phyloP scores from a whole-genome alignment of 2,797 vertebrate species.

The Cephalopachus bancanus region DNA sequence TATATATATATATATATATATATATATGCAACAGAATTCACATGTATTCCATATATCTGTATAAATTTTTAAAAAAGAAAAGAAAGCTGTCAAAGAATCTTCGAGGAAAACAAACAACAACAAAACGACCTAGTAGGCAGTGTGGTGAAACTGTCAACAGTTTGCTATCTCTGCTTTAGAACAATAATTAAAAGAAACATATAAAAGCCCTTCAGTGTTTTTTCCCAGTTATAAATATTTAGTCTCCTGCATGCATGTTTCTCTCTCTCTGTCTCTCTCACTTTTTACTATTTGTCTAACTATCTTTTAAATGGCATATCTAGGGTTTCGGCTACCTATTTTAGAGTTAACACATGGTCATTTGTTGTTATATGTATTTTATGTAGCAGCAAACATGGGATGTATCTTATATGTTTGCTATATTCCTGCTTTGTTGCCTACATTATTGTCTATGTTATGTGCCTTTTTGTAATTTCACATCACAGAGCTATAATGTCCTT shows the following conservation, averaged over 20 bases:
- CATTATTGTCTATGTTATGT: background rate
- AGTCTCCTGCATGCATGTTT: background rate
- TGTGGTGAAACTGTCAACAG: background rate
- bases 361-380: background rate
- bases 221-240: slow-evolving; percentile 4
- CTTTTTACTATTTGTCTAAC: background rate
- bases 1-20: background rate
- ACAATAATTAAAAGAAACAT: background rate
- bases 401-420: background rate
- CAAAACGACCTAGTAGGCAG: background rate
- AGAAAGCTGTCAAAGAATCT: background rate
- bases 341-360: background rate
- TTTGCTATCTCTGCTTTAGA: slow-evolving; percentile 4
- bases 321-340: background rate
- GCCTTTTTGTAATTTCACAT: slow-evolving; percentile 15
- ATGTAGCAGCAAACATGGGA: background rate
- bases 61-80: background rate
- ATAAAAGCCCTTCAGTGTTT: background rate
- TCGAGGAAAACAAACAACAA: background rate
- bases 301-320: background rate
- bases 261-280: background rate
- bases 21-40: background rate
- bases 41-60: background rate
- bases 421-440: background rate
- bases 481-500: background rate